These are phyloP conservation scores for Pipra filicauda DNA, from an alignment of 2,113 vertebrate genomes.

Conservation along the genomic window DNA sequence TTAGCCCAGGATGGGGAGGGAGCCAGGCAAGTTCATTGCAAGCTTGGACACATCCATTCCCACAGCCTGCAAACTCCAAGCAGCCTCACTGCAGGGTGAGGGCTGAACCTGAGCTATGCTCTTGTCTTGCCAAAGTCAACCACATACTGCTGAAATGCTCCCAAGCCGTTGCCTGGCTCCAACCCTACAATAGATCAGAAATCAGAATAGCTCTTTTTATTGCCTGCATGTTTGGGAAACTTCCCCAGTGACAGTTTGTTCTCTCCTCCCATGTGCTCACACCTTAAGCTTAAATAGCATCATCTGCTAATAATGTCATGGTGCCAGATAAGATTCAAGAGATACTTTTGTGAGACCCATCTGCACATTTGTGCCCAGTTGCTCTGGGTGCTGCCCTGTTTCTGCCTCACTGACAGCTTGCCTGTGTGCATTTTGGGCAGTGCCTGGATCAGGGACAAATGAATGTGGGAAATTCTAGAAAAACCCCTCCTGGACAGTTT, in stretches of 20 bases:
- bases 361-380: neutral
- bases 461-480: neutral
- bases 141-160: conserved; percentile 2
- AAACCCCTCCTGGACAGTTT: neutral
- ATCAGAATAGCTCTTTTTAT: neutral
- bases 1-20: neutral
- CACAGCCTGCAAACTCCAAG: neutral
- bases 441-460: neutral
- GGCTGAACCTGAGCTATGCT: neutral
- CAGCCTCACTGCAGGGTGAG: neutral
- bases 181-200: neutral
- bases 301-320: neutral
- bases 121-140: neutral
- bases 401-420: neutral
- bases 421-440: neutral
- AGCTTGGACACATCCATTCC: neutral
- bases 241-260: neutral
- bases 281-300: neutral
- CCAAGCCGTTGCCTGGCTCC: neutral
- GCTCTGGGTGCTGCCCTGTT: neutral
- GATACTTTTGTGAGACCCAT: neutral
- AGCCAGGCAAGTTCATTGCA: neutral
- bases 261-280: neutral
- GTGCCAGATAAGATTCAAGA: neutral
- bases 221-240: neutral